These are phyloP conservation scores for Poicephalus gulielmi DNA, from an alignment of 2,113 vertebrate genomes.

Conservation along the genomic window DNA sequence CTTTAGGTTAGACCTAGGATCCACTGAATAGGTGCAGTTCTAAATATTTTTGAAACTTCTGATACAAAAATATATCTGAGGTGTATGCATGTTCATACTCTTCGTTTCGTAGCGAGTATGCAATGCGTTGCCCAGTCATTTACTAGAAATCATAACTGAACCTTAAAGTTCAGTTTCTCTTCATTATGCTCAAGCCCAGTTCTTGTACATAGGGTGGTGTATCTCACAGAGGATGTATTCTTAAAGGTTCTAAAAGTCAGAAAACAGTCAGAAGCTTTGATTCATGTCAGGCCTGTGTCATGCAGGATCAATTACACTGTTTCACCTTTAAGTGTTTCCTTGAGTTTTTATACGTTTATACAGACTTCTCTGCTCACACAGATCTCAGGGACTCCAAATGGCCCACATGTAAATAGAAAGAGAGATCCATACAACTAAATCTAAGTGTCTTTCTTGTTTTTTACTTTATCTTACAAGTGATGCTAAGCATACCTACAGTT, in stretches of 20 bases:
- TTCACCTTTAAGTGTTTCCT: not conserved
- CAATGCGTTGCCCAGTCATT: not conserved
- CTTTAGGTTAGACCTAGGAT: not conserved
- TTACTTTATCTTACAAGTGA: not conserved
- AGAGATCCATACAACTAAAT: not conserved
- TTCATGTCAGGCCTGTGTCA: not conserved
- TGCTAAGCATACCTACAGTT: not conserved
- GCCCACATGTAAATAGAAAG: not conserved
- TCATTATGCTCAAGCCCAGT: fast-evolving
- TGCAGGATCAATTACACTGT: not conserved
- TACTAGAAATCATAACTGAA: not conserved
- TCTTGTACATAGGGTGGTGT: not conserved
- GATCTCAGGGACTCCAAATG: not conserved
- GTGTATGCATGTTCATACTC: not conserved
- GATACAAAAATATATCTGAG: not conserved
- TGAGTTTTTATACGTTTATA: not conserved
- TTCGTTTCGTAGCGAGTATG: not conserved
- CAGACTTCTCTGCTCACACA: not conserved
- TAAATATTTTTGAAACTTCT: not conserved
- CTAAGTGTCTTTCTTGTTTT: not conserved
- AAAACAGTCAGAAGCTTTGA: not conserved
- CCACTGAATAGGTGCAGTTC: not conserved
- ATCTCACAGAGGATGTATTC: not conserved
- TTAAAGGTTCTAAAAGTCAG: not conserved
- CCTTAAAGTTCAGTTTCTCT: not conserved